phyloP scores from a whole-genome alignment of 2,888 invertebrate genomes.

The Panopea generosa region DNA sequence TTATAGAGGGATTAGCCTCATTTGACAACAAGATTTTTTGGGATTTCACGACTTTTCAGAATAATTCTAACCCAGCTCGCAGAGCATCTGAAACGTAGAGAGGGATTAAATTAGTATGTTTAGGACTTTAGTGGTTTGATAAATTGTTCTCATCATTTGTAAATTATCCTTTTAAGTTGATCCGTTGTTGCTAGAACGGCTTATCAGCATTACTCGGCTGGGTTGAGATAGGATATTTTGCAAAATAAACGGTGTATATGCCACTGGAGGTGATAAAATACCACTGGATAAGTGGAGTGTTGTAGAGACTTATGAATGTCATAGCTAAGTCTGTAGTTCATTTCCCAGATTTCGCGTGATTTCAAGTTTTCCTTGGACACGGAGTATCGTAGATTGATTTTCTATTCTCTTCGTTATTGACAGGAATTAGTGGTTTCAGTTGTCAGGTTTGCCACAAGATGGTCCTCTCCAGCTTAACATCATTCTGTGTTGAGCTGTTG shows the following conservation, averaged over 20 bases:
- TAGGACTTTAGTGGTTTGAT: slow-evolving; percentile 57
- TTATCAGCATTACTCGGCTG: slow-evolving; percentile 19
- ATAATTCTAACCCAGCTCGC: slow-evolving; percentile 37
- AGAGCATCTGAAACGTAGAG: slow-evolving; percentile 57
- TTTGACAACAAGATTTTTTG: slow-evolving; percentile 62
- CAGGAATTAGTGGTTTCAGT: slow-evolving; percentile 54
- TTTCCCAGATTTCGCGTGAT: slow-evolving; percentile 34
- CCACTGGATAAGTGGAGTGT: slow-evolving; percentile 60
- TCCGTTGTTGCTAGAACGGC: slow-evolving; percentile 24
- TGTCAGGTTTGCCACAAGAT: slow-evolving; percentile 26
- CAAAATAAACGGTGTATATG: slow-evolving; percentile 32
- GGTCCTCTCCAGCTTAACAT: slow-evolving; percentile 8
- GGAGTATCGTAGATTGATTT: slow-evolving; percentile 53
- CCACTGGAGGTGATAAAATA: slow-evolving; percentile 69
- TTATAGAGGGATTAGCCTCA: slow-evolving; percentile 55
- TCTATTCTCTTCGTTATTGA: slow-evolving; percentile 47
- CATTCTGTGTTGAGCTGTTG: slow-evolving; percentile 18
- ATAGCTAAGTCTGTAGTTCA: slow-evolving; percentile 45
- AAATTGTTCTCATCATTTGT: slow-evolving; percentile 71
- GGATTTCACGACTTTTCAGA: slow-evolving; percentile 41
- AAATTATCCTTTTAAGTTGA: slow-evolving; percentile 67
- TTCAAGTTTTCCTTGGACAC: slow-evolving; percentile 45
- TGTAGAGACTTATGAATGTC: slow-evolving; percentile 70
- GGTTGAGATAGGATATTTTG: slow-evolving; percentile 24
- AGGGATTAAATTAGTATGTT: slow-evolving; percentile 58